These are phyloP conservation scores for Dipodomys merriami DNA, from an alignment of 2,113 vertebrate species.

Conservation along the genomic window DNA sequence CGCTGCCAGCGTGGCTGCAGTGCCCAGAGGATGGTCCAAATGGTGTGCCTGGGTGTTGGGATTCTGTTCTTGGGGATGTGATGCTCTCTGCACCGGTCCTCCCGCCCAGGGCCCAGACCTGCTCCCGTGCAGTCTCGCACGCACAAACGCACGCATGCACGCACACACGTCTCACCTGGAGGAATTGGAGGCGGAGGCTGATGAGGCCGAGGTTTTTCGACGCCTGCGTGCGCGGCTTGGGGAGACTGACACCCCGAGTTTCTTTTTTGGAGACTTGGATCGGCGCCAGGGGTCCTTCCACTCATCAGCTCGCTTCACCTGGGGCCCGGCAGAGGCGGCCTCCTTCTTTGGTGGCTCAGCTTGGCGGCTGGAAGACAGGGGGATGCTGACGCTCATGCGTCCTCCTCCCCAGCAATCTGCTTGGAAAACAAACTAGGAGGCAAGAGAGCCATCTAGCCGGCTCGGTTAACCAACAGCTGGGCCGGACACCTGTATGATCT, in stretches of 20 bases:
- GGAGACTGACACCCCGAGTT: slow-evolving; percentile 88
- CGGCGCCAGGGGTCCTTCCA: slow-evolving; percentile 99
- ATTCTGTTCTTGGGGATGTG: background rate
- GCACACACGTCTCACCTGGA: slow-evolving; percentile 90
- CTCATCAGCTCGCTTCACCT: slow-evolving; percentile 93
- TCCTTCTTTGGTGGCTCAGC: slow-evolving; percentile 93
- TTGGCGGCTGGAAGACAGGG: slow-evolving; percentile 83
- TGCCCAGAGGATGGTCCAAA: too few species aligned
- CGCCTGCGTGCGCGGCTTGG: slow-evolving; percentile 92
- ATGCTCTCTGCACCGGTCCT: background rate
- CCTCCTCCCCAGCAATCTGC: background rate
- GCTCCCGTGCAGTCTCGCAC: background rate
- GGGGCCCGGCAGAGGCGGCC: slow-evolving; percentile 53
- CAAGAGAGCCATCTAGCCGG: background rate
- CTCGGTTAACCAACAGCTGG: too few species aligned
- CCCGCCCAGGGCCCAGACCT: background rate
- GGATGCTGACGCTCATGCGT: background rate
- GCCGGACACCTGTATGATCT: too few species aligned
- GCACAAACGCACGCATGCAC: background rate
- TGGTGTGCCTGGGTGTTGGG: background rate
- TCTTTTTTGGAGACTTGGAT: slow-evolving; percentile 98
- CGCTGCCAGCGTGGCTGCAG: too few species aligned
- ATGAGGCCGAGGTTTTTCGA: slow-evolving; percentile 94
- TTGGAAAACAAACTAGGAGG: background rate
- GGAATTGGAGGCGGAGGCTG: slow-evolving; percentile 94